A percentile compares a stretch with the other conserved stretches of the same genome.
phyloP scores from a whole-genome alignment of 2,797 vertebrate species.

The Apogon hyalosoma region DNA sequence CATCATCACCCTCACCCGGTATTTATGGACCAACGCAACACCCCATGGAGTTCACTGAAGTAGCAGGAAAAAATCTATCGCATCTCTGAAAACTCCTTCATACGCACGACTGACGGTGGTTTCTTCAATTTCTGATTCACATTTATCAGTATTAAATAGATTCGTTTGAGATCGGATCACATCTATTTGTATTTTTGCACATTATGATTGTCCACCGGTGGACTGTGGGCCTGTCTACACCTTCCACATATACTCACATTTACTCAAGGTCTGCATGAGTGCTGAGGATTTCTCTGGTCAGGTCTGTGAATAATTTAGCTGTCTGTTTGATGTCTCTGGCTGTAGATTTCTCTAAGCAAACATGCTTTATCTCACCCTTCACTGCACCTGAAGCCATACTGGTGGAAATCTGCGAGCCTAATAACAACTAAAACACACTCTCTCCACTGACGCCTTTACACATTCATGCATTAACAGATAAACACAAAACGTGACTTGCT shows the following conservation, averaged over 20 bases:
- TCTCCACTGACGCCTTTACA: slow-evolving; percentile 81
- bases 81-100: slow-evolving; percentile 35
- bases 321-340: slow-evolving; percentile 46
- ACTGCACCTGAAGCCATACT: slow-evolving; percentile 76
- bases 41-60: slow-evolving; percentile 42
- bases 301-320: slow-evolving; percentile 71
- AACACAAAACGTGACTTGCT: slow-evolving; percentile 60
- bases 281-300: slow-evolving; percentile 31
- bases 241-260: slow-evolving; percentile 9
- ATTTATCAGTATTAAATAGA: slow-evolving; percentile 36
- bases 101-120: slow-evolving; percentile 39
- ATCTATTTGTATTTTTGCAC: slow-evolving; percentile 12
- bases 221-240: slow-evolving; percentile 7
- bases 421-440: slow-evolving; percentile 53
- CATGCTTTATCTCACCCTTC: slow-evolving; percentile 87
- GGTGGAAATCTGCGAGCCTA: slow-evolving; percentile 75
- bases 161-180: background rate
- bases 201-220: background rate
- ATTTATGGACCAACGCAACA: slow-evolving; percentile 53
- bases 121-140: slow-evolving; percentile 24
- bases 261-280: slow-evolving; percentile 36
- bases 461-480: slow-evolving; percentile 82
- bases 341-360: slow-evolving; percentile 85
- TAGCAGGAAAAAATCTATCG: slow-evolving; percentile 26
- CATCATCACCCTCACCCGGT: slow-evolving; percentile 49